A percentile compares a stretch with the other conserved stretches of the same genome.
Evolutionary conservation across 1,140 invertebrate species (phyloP).

Genomic region (Nasonia vitripennis): DNA sequence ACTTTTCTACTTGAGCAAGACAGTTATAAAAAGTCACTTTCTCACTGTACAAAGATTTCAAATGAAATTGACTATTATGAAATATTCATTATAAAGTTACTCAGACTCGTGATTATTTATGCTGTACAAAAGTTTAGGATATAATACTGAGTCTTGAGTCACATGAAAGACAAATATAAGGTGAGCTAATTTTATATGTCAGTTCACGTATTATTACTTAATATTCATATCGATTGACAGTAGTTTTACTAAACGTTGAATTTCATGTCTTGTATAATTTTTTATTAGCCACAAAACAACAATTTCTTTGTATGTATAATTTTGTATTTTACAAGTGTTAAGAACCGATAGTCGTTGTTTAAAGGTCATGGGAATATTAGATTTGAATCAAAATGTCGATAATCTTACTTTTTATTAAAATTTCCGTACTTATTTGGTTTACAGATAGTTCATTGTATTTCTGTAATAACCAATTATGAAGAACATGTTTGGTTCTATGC

Average conservation of each 20-base stretch:
- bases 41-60: slow-evolving; percentile 35
- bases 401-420: slow-evolving; percentile 64
- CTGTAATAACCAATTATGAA: slow-evolving; percentile 26
- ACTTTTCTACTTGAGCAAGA: slow-evolving; percentile 25
- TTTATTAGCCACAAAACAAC: slow-evolving; percentile 30
- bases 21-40: slow-evolving; percentile 13
- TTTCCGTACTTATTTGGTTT: slow-evolving; percentile 63
- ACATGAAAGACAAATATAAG: slow-evolving; percentile 27
- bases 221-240: slow-evolving; percentile 31
- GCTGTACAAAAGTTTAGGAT: slow-evolving; percentile 41
- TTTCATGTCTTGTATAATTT: slow-evolving; percentile 21
- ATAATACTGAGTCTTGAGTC: slow-evolving; percentile 29
- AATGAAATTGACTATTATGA: slow-evolving; percentile 45
- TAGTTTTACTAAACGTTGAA: slow-evolving; percentile 11
- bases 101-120: slow-evolving; percentile 31
- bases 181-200: slow-evolving; percentile 21
- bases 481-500: slow-evolving; percentile 59
- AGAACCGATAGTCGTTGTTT: slow-evolving; percentile 11
- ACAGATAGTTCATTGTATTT: slow-evolving; percentile 58
- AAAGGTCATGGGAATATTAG: slow-evolving; percentile 34
- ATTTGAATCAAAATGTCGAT: slow-evolving; percentile 28
- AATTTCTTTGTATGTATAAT: slow-evolving; percentile 32
- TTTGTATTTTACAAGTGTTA: slow-evolving; percentile 35
- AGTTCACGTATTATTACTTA: slow-evolving; percentile 13
- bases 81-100: slow-evolving; percentile 43